These are phyloP conservation scores for Samia ricini DNA, from an alignment of 1,140 invertebrate species.

Conservation along the genomic window DNA sequence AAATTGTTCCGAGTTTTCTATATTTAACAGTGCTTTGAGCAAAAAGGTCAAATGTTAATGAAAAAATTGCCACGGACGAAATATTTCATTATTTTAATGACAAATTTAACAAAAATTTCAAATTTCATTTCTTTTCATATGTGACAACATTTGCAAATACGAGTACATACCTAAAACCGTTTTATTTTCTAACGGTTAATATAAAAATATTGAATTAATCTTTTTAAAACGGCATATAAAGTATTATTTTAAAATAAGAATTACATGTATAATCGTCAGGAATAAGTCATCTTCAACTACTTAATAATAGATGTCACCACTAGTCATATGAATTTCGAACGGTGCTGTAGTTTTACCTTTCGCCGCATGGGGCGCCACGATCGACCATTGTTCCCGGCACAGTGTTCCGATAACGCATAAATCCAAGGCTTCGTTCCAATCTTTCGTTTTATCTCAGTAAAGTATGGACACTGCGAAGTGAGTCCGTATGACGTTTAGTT, in stretches of 20 bases:
- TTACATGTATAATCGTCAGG: background rate
- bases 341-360: conserved; percentile 30
- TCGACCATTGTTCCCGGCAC: conserved; percentile 65
- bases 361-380: conserved; percentile 72
- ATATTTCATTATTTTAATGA: background rate
- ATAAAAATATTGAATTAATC: too few species aligned
- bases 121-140: too few species aligned
- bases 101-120: too few species aligned
- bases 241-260: background rate
- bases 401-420: conserved; percentile 72
- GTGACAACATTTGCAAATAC: too few species aligned
- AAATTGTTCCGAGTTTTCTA: conserved; percentile 14
- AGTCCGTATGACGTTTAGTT: conserved; percentile 68
- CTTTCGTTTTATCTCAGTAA: conserved; percentile 76
- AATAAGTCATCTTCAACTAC: conserved; percentile 35
- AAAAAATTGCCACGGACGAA: background rate
- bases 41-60: background rate
- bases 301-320: conserved; percentile 66
- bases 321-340: conserved; percentile 9
- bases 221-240: too few species aligned
- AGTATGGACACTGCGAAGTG: conserved; percentile 75
- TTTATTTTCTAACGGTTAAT: too few species aligned
- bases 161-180: too few species aligned
- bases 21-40: background rate
- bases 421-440: conserved; percentile 61